phyloP scores from a whole-genome alignment of 1,140 invertebrate species.

The Ctenoplectra terminalis region DNA sequence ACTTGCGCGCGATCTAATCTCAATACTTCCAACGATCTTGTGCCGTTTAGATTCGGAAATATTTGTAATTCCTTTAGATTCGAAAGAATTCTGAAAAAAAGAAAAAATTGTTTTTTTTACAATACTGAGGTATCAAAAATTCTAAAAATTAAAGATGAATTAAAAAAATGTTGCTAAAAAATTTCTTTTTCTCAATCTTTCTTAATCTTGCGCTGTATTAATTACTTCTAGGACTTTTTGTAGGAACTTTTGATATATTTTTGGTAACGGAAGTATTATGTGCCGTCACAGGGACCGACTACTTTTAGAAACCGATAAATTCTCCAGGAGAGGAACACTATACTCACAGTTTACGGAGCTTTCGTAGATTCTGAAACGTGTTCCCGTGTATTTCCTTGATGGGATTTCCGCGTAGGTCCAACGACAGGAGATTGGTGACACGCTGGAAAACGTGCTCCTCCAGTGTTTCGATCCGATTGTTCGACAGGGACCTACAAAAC shows the following conservation, averaged over 20 bases:
- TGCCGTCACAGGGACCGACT: too few relatives aligned
- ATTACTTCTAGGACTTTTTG: too few relatives aligned
- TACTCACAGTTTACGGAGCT: conserved; percentile 89
- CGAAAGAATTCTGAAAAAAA: conserved; percentile 89
- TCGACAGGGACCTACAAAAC: conserved; percentile 86
- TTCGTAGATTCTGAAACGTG: conserved; percentile 86
- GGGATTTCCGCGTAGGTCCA: conserved; percentile 89
- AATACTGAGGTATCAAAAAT: too few relatives aligned
- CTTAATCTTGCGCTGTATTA: too few relatives aligned
- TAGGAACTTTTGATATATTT: too few relatives aligned
- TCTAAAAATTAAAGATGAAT: too few relatives aligned
- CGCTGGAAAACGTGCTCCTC: conserved; percentile 85
- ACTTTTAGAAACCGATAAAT: not conserved
- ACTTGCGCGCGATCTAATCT: conserved; percentile 92
- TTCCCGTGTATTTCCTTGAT: conserved; percentile 86
- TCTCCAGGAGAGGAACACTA: not conserved
- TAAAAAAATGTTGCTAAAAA: too few relatives aligned
- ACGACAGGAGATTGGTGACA: conserved; percentile 84
- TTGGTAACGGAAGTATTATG: not conserved
- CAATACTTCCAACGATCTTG: conserved; percentile 89
- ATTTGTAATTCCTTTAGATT: conserved; percentile 90
- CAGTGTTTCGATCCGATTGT: conserved; percentile 87
- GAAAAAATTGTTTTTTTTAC: too few relatives aligned
- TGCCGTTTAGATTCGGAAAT: conserved; percentile 93
- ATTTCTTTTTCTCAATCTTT: too few relatives aligned